Base-by-base conservation (phyloP, 1,140 invertebrate genomes). In the Eubasilissa regina region DNA sequence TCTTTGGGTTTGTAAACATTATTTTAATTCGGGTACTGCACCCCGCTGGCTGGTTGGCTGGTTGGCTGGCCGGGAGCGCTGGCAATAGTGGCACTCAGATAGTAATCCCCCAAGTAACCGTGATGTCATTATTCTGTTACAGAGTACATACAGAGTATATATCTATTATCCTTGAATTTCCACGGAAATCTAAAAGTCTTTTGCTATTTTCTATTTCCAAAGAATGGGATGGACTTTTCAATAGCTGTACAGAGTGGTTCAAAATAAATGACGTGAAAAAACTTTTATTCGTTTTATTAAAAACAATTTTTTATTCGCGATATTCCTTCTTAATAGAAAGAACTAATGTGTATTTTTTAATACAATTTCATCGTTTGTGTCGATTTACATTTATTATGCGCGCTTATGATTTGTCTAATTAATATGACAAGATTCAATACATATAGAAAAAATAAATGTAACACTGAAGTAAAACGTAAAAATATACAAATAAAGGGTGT, bases 91-190 rank as follows among this genome's bases (percentile, higher is more conserved):
- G 45, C 75, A 66, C 53, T 66, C 60, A 47, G 66, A 66, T 48
- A 43, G 60, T 66, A 77, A 77, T 77, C 60, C 75, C 51, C 19
- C 17, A 47, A 77, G 60, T 66, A 77, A 53, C 60, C 62, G 13
- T 68, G 62, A 66, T 35, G 51, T 53, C 58, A 51, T 77, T 51
- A 62, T 77, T 76, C 75, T 13, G 25, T 55, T 19, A 64, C 75
- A 35, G 60, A 21, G 60, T 77, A 66, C 62, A 62, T 55, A 51
- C 73, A 43, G 19, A 35, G 75, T 66, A 62, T 62, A 21, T 35
- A 56, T 56, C 53, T 56, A 77, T 77, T 77, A 77, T 77, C 75
- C 47, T 43, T 58, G 45, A 47, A 77, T 66, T 77, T 77, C 21
- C 51, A 68, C 66, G 74, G 58, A 17, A 55, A 47, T 56, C 74